Percentiles rank a stretch among this genome's conserved stretches.
Evolutionary conservation across 2,888 invertebrate species (phyloP).

Genomic region (Tethea ocularis): DNA sequence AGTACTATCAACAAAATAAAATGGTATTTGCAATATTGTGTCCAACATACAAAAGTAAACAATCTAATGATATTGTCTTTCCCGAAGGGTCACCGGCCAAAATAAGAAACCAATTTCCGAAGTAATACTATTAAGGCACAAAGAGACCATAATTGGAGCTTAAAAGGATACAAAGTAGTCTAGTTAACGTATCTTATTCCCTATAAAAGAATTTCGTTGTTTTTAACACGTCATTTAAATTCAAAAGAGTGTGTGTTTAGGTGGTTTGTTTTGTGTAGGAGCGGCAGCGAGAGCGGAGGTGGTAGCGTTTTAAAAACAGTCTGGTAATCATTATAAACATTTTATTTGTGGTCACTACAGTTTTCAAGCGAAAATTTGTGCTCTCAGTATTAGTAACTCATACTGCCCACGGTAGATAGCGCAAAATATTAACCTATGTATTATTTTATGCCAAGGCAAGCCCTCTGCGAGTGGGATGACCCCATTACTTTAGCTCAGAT

Average conservation of each 20-base stretch:
- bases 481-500: too few species aligned
- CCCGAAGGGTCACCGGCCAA: conserved; percentile 18
- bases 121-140: conserved; percentile 28
- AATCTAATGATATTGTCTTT: conserved; percentile 28
- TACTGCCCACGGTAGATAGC: too few species aligned
- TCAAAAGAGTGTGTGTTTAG: conserved; percentile 43
- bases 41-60: conserved; percentile 23
- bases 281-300: neutral
- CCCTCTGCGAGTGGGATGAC: too few species aligned
- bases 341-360: too few species aligned
- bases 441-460: too few species aligned
- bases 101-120: conserved; percentile 46
- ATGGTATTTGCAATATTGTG: conserved; percentile 9
- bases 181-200: conserved; percentile 54
- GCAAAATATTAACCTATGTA: too few species aligned
- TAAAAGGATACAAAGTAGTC: conserved; percentile 43
- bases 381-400: too few species aligned
- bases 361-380: too few species aligned
- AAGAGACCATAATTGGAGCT: conserved; percentile 22
- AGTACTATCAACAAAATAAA: neutral
- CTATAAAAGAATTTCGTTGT: conserved; percentile 51
- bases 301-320: conserved; percentile 11
- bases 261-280: conserved; percentile 12
- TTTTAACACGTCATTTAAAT: conserved; percentile 65
- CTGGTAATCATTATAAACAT: too few species aligned